Evolutionary conservation across 2,888 invertebrate genomes (phyloP), one percentile per base, ranked within the genome.

Genomic region (Nomada flava): DNA sequence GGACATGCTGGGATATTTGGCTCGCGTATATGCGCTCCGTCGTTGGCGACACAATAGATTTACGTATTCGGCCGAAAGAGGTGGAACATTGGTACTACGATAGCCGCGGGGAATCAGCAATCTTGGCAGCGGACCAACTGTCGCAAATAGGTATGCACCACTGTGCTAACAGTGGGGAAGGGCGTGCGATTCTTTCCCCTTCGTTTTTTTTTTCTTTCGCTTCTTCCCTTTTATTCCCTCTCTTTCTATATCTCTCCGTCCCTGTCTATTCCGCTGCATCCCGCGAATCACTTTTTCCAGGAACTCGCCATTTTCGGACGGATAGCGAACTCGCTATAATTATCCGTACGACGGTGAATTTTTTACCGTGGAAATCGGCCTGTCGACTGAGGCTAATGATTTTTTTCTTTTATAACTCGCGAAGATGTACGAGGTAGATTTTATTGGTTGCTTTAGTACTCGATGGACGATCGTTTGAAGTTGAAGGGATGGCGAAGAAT

Each of bases 61-160:
- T 92, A 92, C 92, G 92, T 92, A 92, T 92, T 91, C 90, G 85
- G 85, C 88, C 89, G 87, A 92, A 89, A 90, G 91, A 90, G 91
- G 89, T 87, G 85, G 89, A 90, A 91, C 89, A 90, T 86, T 87
- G 86, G 89, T 89, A 89, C 89, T 87, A 90, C 89, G 89, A 91
- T 91, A 91, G 91, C 91, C 90, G 89, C 86, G 89, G 88, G 88
- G 86, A 88, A 88, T 86, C 90, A 89, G 90, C 89, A 92, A 92
- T 92, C 91, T 92, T 92, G 92, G 92, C 92, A 91, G 83, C 81
- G 82, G 86, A 91, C 92, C 92, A 92, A 92, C 90, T 89, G 89
- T 91, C 88, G 90, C 91, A 92, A 91, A 92, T 92, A 90, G 90
- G 90, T 90, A 92, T 91, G 87, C 88, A 89, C 88, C 88, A 83